Evolutionary conservation across 2,888 invertebrate genomes (phyloP).

Genomic region (Heliconius ismenius): DNA sequence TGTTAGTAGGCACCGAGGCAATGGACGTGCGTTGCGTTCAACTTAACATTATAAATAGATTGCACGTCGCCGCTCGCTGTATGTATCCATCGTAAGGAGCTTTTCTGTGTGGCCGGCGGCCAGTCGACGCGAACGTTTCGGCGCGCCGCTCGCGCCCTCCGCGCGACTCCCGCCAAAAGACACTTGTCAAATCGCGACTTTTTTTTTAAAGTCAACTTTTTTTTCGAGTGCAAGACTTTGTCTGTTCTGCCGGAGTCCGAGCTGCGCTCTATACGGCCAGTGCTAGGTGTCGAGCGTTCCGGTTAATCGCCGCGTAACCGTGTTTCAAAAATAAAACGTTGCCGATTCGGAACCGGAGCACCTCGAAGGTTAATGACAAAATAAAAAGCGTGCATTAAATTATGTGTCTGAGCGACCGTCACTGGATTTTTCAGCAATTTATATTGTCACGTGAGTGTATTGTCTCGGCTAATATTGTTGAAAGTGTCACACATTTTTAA

Average conservation of each 20-base stretch:
- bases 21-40: conserved; percentile 64
- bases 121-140: conserved; percentile 69
- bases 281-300: conserved; percentile 56
- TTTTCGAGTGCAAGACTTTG: conserved; percentile 21
- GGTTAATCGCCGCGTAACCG: conserved; percentile 69
- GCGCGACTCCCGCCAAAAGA: conserved; percentile 56
- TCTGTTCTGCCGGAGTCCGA: conserved; percentile 30
- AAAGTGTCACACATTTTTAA: neutral
- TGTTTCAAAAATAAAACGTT: conserved; percentile 79
- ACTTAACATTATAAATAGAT: conserved; percentile 79
- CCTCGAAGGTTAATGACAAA: conserved; percentile 80
- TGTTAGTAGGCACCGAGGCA: conserved; percentile 56
- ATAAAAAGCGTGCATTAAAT: conserved; percentile 77
- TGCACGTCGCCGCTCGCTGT: conserved; percentile 73
- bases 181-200: conserved; percentile 56
- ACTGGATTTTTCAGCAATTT: conserved; percentile 56
- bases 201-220: conserved; percentile 44
- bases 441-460: conserved; percentile 60
- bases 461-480: conserved; percentile 31
- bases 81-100: conserved; percentile 75
- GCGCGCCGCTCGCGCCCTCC: conserved; percentile 69
- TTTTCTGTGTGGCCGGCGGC: conserved; percentile 67
- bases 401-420: conserved; percentile 62
- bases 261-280: conserved; percentile 49
- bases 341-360: conserved; percentile 78